Base-by-base conservation (phyloP, 1,140 invertebrate species). In the Zaprionus camerounensis region DNA sequence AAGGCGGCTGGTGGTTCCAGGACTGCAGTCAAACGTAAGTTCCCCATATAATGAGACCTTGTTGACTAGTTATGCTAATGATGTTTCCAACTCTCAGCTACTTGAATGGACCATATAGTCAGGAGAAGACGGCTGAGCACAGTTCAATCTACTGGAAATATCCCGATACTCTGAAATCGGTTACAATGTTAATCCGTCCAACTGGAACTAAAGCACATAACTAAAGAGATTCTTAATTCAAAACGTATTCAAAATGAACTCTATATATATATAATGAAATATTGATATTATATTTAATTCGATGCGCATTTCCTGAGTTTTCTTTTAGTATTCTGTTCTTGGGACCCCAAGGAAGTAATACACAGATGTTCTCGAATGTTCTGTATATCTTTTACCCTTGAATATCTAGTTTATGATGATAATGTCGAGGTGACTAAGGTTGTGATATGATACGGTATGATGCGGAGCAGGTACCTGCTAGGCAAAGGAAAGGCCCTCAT, bases 401-500 rank as follows among this genome's bases (percentile, higher is more conserved):
- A 24, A 26, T 26, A 4, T 28, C 44, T 4, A 28, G 5, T 62
- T 41, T 20, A 11, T n/a, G 28, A 64, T 63, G 49, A 63, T 31
- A 20, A 53, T 20, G 34, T 46, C 20, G 36, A 64, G 59, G 41
- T 62, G 59, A 46, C 22, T 28, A 28, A 31, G 36, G 46, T 51
- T 51, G 46, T 51, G 46, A 51, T 51, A 51, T 51, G 46, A 51
- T 51, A 51, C 22, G 46, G 20, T 51, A 20, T 20, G 20, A 20
- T 20, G 20, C 46, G 1, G 12, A 51, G 46, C 17, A 51, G 46
- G 46, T 51, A 51, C 46, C 20, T 51, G 20, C 4, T n/a, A 64
- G 61, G 34, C 41, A 31, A 12, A 22, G 66, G 53, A 36, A 22
- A 15, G 20, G 76, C 80, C 82, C 76, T 85, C 80, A 66, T 86